phyloP scores from a whole-genome alignment of 30 jellyfish, hydroid and myxozoan genomes.

The Calvadosia cruxmelitensis region DNA sequence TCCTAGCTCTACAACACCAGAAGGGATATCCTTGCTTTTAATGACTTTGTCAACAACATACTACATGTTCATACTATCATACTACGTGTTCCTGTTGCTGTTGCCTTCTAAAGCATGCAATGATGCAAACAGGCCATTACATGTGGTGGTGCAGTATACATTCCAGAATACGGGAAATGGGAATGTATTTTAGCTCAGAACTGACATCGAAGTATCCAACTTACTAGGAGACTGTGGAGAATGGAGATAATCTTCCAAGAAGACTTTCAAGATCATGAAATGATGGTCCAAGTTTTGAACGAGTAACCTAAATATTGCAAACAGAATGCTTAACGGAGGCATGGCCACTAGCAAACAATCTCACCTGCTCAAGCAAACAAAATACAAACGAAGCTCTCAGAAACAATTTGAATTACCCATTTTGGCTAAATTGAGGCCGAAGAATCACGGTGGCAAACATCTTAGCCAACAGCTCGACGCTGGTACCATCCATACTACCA shows the following conservation, averaged over 20 bases:
- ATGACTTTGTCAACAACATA: too few relatives aligned
- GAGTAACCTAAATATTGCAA: neutral
- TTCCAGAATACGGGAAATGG: too few relatives aligned
- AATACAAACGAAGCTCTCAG: neutral
- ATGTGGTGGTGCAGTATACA: too few relatives aligned
- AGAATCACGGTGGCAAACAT: conserved; percentile 39
- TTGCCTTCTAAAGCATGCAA: too few relatives aligned
- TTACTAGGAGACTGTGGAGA: conserved; percentile 31
- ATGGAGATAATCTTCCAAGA: conserved; percentile 7
- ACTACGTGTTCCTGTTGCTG: too few relatives aligned
- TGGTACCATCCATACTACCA: neutral
- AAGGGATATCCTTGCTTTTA: too few relatives aligned
- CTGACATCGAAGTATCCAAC: neutral
- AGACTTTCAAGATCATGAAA: conserved; percentile 15
- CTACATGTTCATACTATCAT: too few relatives aligned
- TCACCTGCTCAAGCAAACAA: neutral
- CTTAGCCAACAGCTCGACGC: conserved; percentile 20
- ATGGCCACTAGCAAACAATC: neutral
- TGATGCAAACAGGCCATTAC: too few relatives aligned
- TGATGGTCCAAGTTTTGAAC: conserved; percentile 30
- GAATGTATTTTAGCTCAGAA: too few relatives aligned
- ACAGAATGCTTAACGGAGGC: neutral
- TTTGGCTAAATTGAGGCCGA: conserved; percentile 40
- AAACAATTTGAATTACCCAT: neutral
- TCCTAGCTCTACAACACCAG: too few relatives aligned